Base-by-base conservation (phyloP, 2,797 vertebrate genomes). In the Enteromius viviparus region DNA sequence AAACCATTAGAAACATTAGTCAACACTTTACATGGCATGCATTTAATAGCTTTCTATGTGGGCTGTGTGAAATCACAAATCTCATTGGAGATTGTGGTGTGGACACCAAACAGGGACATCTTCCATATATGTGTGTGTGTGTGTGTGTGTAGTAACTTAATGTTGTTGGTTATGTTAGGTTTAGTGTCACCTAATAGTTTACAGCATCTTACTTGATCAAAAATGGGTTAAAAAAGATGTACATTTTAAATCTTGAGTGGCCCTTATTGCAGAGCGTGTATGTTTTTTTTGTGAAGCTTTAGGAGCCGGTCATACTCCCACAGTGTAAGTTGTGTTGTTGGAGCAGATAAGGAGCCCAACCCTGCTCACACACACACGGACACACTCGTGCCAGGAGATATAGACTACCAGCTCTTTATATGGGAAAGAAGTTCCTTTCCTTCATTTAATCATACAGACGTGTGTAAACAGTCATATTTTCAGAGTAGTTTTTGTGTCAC, bases 341-440 rank as follows among this genome's bases (percentile, higher is more conserved):
- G 40, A 79, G 78, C 62, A 80, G 87, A 88, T 88, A 88, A 88
- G 76, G 21, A 82, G 68, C 85, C 81, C 81, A 83, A 78, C 83
- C 80, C 78, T 80, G 23, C 71, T 65, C 37, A 32, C 23, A 40
- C 51, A 40, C 51, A 19, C 60, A 47, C 42, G 34, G 34, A 32
- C 14, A 14, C 45, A 23, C 17, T 47, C 21, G 17, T 79, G 77
- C 49, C n/a, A 29, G 32, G 32, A 47, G 14, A 66, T 68, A 42
- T 42, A 58, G 34, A 23, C 19, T 17, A 32, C 12, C 0, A 40
- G n/a, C 47, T 76, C 71, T 82, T 76, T 76, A 76, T 76, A 58
- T 82, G 49, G 34, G 26, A 76, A 82, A 45, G 17, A 55, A 55
- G 58, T 76, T 69, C 17, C 26, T 11, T n/a, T 68, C n/a, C 19